Conservation (phyloP, 2,888 invertebrate species). For the Stenodema calcarata region DNA sequence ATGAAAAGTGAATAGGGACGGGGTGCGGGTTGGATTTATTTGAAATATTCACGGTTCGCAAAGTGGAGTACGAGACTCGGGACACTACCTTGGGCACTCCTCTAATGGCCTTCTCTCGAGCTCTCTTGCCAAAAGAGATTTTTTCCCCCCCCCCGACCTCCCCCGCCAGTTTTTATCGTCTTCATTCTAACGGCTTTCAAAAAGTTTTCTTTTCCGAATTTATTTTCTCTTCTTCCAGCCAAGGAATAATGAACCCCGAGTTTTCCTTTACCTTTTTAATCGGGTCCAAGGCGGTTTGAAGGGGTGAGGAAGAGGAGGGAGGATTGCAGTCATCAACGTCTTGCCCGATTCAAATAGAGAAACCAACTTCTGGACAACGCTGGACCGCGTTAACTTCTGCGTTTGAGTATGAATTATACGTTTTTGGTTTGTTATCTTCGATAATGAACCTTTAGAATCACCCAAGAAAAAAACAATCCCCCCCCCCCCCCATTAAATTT, state of each 20-base stretch:
- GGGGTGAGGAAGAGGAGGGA: no score
- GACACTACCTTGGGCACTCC: slow-evolving; percentile 8
- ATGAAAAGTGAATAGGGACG: background rate
- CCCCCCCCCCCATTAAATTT: no score
- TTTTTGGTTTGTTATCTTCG: no score
- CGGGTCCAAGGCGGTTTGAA: background rate
- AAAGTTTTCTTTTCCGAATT: background rate
- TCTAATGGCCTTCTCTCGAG: slow-evolving; percentile 1
- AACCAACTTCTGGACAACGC: background rate
- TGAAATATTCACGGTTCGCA: slow-evolving; percentile 6
- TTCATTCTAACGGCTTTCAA: background rate
- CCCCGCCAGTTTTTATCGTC: background rate
- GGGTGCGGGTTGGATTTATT: background rate
- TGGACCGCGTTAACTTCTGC: no score
- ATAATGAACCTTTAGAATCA: no score
- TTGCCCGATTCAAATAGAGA: background rate
- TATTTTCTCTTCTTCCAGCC: background rate
- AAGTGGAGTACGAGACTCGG: background rate
- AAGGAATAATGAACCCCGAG: background rate
- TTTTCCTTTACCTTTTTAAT: background rate
- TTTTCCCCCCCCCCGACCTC: background rate
- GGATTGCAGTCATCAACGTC: background rate
- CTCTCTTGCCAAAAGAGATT: background rate
- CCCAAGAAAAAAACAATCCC: no score
- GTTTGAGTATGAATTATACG: no score